These are phyloP conservation scores for Hybognathus amarus DNA, from an alignment of 2,797 vertebrate genomes.

Conservation along the genomic window DNA sequence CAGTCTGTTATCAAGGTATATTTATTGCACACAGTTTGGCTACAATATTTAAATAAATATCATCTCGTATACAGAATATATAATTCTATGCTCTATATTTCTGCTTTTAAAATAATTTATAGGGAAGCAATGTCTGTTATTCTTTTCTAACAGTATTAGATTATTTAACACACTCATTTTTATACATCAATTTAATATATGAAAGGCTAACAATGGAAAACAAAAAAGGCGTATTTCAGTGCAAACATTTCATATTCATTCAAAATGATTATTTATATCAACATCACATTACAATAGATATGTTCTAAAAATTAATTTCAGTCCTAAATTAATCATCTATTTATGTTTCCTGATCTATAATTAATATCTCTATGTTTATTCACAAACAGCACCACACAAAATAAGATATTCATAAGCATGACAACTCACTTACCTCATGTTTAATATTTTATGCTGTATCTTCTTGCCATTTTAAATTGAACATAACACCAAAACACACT, in stretches of 20 bases:
- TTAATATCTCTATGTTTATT: conserved; percentile 66
- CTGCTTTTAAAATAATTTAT: conserved; percentile 23
- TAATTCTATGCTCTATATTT: conserved; percentile 26
- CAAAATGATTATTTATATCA: not conserved
- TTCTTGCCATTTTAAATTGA: not conserved
- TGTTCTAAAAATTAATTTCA: conserved; percentile 6
- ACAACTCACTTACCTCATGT: conserved; percentile 15
- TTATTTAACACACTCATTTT: conserved; percentile 10
- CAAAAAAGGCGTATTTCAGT: conserved; percentile 20
- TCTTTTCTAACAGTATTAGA: conserved; percentile 5
- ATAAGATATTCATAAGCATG: conserved; percentile 54
- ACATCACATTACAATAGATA: conserved; percentile 30
- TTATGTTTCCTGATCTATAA: conserved; percentile 62
- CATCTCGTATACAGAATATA: conserved; percentile 61
- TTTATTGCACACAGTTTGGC: conserved; percentile 52
- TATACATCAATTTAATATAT: conserved; percentile 6
- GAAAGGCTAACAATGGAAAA: conserved; percentile 3
- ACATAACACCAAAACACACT: not conserved
- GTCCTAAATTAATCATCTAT: conserved; percentile 54
- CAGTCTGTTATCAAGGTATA: conserved; percentile 44
- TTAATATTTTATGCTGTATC: conserved; percentile 19
- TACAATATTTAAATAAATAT: conserved; percentile 55
- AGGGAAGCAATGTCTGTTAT: conserved; percentile 14
- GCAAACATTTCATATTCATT: conserved; percentile 21
- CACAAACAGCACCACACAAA: conserved; percentile 72